Evolutionary conservation across 2,797 vertebrate species (phyloP).

Genomic region (Tolypeutes matacus): DNA sequence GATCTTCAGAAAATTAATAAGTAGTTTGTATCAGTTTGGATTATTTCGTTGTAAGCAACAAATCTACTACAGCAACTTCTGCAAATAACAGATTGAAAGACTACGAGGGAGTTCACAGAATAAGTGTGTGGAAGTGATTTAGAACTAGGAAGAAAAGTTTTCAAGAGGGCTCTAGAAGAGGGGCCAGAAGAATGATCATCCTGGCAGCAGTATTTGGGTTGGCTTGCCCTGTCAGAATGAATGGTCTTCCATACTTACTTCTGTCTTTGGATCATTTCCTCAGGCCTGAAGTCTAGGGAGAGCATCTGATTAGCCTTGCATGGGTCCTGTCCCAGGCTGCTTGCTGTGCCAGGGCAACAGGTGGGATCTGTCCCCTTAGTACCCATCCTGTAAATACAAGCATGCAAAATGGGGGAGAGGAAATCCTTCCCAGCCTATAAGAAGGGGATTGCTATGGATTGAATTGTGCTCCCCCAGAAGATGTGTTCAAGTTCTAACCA

Average conservation of each 20-base stretch:
- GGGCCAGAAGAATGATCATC: background rate
- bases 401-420: background rate
- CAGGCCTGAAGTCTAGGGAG: background rate
- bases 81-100: background rate
- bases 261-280: background rate
- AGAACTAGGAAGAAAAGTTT: background rate
- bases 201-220: background rate
- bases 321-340: background rate
- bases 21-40: background rate
- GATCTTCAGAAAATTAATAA: slow-evolving; percentile 32
- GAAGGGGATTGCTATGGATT: background rate
- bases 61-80: background rate
- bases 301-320: background rate
- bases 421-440: background rate
- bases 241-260: background rate
- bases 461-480: too few species aligned
- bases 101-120: background rate
- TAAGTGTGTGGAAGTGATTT: background rate
- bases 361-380: background rate
- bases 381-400: background rate
- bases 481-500: too few species aligned
- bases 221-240: background rate
- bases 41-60: slow-evolving; percentile 15
- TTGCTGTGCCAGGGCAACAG: background rate
- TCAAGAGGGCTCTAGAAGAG: background rate